phyloP scores from a whole-genome alignment of 2,113 vertebrate species.

The Anoura caudifer region DNA sequence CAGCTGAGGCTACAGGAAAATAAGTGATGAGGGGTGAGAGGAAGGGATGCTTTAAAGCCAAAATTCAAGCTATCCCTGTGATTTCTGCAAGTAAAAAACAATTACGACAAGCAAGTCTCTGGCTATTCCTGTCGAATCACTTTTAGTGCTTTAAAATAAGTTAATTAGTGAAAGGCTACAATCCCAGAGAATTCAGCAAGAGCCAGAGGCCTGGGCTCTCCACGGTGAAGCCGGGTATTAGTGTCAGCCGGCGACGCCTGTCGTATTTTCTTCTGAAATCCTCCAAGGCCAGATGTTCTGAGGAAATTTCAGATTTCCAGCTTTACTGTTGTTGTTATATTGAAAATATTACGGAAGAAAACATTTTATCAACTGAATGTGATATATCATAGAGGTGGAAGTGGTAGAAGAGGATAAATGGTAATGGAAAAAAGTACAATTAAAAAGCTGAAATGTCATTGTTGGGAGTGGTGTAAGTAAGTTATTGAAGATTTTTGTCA shows the following conservation, averaged over 20 bases:
- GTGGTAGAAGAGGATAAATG: no score
- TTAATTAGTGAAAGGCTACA: conserved; percentile 33
- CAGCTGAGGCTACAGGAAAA: conserved; percentile 15
- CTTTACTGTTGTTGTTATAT: background rate
- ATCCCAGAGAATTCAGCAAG: background rate
- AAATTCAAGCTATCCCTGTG: background rate
- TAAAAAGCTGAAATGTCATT: background rate
- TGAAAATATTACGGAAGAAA: conserved; percentile 3
- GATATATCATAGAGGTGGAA: background rate
- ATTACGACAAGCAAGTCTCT: background rate
- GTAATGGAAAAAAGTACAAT: no score
- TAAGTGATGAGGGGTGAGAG: conserved; percentile 23
- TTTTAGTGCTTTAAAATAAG: conserved; percentile 44
- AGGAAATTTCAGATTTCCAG: background rate
- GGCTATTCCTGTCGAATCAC: conserved; percentile 29
- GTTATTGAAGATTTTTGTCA: background rate
- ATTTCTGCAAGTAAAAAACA: background rate
- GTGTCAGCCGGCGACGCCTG: background rate
- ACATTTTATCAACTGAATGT: background rate
- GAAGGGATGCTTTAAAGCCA: conserved; percentile 16
- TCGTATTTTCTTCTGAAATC: conserved; percentile 3
- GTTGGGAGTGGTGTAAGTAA: background rate
- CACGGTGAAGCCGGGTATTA: background rate
- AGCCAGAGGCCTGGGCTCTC: background rate
- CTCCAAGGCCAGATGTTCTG: background rate